Evolutionary conservation across 1,140 invertebrate species (phyloP).

Genomic region (Eueides isabella): DNA sequence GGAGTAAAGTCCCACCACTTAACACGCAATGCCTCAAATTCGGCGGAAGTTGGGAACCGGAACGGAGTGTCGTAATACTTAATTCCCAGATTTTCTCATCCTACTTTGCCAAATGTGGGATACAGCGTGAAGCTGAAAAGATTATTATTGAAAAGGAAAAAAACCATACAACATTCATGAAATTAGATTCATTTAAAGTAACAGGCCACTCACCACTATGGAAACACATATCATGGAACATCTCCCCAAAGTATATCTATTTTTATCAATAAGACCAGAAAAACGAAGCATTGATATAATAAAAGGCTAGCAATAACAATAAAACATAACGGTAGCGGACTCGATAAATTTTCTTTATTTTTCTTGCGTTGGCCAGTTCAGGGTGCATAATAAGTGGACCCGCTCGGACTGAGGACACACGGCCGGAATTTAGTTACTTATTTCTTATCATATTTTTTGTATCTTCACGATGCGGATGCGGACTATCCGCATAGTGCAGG

Average conservation of each 20-base stretch:
- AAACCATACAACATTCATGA: neutral
- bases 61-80: too few relatives aligned
- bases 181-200: neutral
- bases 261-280: conserved; percentile 67
- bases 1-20: too few relatives aligned
- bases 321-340: conserved; percentile 70
- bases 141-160: too few relatives aligned
- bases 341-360: conserved; percentile 73
- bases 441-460: conserved; percentile 8
- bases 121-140: too few relatives aligned
- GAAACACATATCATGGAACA: conserved; percentile 1
- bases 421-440: neutral
- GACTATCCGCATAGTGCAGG: too few relatives aligned
- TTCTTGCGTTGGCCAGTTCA: conserved; percentile 55
- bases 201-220: neutral
- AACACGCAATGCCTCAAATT: too few relatives aligned
- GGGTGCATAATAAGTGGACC: conserved; percentile 66
- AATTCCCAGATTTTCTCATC: too few relatives aligned
- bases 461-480: too few relatives aligned
- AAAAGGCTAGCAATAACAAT: conserved; percentile 71
- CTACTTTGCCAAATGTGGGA: too few relatives aligned
- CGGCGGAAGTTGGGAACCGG: too few relatives aligned
- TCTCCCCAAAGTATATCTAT: conserved; percentile 12
- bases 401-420: conserved; percentile 9
- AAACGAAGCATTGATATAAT: conserved; percentile 65